A percentile compares a stretch with the other conserved stretches of the same genome.
These are phyloP conservation scores for Armadillidium nasatum DNA, from an alignment of 1,140 invertebrate species.

Conservation along the genomic window DNA sequence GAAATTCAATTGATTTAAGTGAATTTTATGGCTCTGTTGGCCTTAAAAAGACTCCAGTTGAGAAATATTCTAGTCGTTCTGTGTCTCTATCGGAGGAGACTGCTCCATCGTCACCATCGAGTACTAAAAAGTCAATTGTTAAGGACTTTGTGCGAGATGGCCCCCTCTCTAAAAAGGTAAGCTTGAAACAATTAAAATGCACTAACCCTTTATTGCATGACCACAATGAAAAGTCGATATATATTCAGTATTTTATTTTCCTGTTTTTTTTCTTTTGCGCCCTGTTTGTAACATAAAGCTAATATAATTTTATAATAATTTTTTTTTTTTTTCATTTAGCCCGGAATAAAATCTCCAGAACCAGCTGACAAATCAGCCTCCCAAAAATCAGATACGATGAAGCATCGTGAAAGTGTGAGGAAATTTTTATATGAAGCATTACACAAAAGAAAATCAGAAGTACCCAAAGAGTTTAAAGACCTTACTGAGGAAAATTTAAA, in stretches of 20 bases:
- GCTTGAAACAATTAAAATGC: no score
- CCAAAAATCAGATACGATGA: not conserved
- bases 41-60: conserved; percentile 30
- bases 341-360: not conserved
- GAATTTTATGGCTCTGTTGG: not conserved
- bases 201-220: no score
- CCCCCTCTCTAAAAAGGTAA: not conserved
- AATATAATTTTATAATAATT: no score
- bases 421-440: not conserved
- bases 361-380: no score
- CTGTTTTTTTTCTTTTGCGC: no score
- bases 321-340: no score
- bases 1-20: conserved; percentile 26
- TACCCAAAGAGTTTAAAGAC: conserved; percentile 32
- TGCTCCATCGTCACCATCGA: not conserved
- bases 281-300: no score
- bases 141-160: not conserved
- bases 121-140: not conserved
- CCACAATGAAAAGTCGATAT: no score
- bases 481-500: conserved; percentile 28
- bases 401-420: not conserved
- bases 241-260: no score
- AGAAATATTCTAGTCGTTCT: conserved; percentile 26
- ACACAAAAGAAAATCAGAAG: conserved; percentile 11
- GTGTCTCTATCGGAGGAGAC: not conserved